Evolutionary conservation across 2,797 vertebrate genomes (phyloP).

Genomic region (Octomys mimax): DNA sequence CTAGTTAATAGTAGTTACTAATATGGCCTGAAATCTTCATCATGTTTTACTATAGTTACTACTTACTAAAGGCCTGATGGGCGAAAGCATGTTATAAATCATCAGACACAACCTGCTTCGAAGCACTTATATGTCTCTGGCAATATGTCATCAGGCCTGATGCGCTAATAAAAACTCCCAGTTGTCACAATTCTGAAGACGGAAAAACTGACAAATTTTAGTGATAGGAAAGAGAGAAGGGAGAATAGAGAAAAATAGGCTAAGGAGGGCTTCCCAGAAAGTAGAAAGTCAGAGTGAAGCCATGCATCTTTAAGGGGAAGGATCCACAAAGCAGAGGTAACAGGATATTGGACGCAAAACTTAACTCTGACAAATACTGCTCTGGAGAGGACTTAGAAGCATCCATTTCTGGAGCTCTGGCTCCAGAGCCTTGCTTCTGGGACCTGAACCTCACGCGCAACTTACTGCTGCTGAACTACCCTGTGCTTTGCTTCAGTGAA

Average conservation of each 20-base stretch:
- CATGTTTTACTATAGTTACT: background rate
- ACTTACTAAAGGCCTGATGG: background rate
- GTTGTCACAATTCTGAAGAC: conserved; percentile 27
- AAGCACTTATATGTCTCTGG: background rate
- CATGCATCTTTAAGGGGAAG: background rate
- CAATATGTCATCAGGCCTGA: background rate
- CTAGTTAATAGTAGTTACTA: background rate
- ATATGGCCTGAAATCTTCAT: background rate
- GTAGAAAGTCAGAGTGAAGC: background rate
- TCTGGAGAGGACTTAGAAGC: background rate
- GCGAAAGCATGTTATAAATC: background rate
- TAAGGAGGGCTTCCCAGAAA: background rate
- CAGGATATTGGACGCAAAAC: background rate
- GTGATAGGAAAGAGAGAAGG: background rate
- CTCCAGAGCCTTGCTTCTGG: background rate
- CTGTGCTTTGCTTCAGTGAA: background rate
- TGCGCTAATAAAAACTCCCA: background rate
- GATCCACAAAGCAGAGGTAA: background rate
- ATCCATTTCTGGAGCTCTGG: background rate
- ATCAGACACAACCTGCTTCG: background rate
- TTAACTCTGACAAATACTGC: background rate
- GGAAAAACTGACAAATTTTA: background rate
- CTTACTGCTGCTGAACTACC: background rate
- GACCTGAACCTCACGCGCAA: background rate
- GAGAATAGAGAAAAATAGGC: background rate